phyloP scores from a whole-genome alignment of 2,797 vertebrate genomes.

The Phalanger gymnotis region DNA sequence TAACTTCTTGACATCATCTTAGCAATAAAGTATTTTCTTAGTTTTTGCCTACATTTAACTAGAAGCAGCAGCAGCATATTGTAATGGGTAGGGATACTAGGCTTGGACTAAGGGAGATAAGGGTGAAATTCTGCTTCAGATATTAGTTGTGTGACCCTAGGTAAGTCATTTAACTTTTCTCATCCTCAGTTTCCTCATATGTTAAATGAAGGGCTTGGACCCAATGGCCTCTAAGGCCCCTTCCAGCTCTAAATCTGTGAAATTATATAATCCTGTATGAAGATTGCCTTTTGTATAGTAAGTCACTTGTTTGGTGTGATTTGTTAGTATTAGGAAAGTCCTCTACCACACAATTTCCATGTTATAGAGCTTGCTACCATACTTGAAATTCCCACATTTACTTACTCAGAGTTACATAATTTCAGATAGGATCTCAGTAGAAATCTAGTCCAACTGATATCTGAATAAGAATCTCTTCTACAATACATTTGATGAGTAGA shows the following conservation, averaged over 20 bases:
- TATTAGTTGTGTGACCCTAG: background rate
- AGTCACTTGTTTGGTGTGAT: background rate
- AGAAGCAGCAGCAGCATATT: background rate
- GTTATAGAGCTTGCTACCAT: background rate
- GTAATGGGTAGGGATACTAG: background rate
- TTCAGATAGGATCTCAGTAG: background rate
- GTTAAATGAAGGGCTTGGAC: background rate
- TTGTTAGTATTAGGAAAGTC: background rate
- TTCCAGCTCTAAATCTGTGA: background rate
- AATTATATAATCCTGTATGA: background rate
- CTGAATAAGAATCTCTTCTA: background rate
- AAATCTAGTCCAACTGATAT: background rate
- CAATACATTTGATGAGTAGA: background rate
- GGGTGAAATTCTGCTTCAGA: background rate
- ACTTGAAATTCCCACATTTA: background rate
- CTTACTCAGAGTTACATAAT: background rate
- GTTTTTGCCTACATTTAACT: background rate
- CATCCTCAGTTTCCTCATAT: background rate
- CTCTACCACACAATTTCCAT: background rate
- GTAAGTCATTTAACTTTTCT: background rate
- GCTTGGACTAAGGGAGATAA: background rate
- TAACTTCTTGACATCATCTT: background rate
- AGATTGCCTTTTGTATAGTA: background rate
- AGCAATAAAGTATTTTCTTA: background rate
- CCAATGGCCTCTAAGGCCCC: background rate